Evolutionary conservation across 1,140 invertebrate species (phyloP), one percentile per base, ranked within the genome.

Genomic region (Psilanteris sp.): DNA sequence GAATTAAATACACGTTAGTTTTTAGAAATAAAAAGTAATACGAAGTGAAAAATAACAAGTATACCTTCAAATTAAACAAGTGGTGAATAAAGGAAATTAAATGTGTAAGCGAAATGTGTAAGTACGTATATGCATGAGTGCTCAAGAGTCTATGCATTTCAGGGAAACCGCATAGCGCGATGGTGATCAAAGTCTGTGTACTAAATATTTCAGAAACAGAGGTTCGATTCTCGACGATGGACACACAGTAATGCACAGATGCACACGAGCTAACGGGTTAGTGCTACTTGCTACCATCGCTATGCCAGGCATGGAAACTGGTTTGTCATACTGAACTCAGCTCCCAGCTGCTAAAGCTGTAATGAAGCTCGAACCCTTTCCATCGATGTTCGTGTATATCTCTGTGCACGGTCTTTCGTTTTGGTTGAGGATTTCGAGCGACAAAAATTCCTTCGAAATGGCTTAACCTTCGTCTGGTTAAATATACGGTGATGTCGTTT

Each of bases 261-360:
- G 80, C 68, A 83, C 78, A 78, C 61, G 62, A 74, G 78, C 81
- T 74, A 79, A 81, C 77, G 78, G 79, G 81, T 81, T 80, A 81
- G 78, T 79, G 68, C 57, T 78, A 81, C 78, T 79, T 79, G 79
- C 74, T 61, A 72, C 9, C 44, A 66, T 79, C 73, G 50, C 54
- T 79, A 77, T 78, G 71, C 71, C 8, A 59, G 66, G 72, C 67
- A 79, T 71, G 77, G 68, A 48, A 26, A 14, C 41, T 26, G 50
- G 36, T 62, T 70, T 57, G 71, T 62, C 48, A 37, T 50, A 29
- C 48, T 43, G 29, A 34, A 64, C 55, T 8, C 22, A n/a, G 29
- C 57, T 75, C 15, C 50, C 50, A 70, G 41, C 57, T 75, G 41
- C 50, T 50, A 39, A 55, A 64, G 18, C 57, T 16, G 27, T 66